These are phyloP conservation scores for Manduca sexta DNA, from an alignment of 1,140 invertebrate genomes.

Conservation along the genomic window DNA sequence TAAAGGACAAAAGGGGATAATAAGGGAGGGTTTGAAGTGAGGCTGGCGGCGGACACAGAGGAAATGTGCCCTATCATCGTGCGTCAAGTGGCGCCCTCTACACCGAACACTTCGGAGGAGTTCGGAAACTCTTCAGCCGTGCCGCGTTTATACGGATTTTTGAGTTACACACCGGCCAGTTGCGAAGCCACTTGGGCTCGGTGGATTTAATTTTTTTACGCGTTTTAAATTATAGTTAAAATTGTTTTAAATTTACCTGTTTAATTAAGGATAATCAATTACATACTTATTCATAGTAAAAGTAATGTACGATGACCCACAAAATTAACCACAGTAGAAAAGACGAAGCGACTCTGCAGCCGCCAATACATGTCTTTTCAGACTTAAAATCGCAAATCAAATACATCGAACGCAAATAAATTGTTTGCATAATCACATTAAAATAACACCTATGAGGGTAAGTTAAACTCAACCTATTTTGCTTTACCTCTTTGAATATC, in stretches of 20 bases:
- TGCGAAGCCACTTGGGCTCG: neutral
- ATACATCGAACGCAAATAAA: too few relatives aligned
- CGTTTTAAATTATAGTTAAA: neutral
- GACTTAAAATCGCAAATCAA: too few relatives aligned
- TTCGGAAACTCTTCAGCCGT: constrained; percentile 3
- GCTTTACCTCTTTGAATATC: too few relatives aligned
- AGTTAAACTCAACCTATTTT: too few relatives aligned
- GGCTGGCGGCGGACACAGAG: constrained; percentile 19
- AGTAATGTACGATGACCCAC: too few relatives aligned
- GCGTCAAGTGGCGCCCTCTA: constrained; percentile 15
- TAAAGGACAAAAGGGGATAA: constrained; percentile 32
- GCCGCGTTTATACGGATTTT: neutral
- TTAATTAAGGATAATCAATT: neutral
- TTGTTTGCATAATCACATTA: neutral
- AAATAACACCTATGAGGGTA: too few relatives aligned
- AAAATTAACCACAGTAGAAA: too few relatives aligned
- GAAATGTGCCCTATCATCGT: constrained; percentile 36
- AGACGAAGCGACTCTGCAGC: too few relatives aligned
- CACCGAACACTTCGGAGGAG: constrained; percentile 16
- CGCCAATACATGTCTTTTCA: too few relatives aligned
- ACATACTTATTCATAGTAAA: neutral
- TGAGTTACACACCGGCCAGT: neutral
- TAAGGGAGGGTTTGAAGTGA: constrained; percentile 22
- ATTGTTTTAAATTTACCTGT: neutral
- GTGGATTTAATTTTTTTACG: neutral